Evolutionary conservation across 2,888 invertebrate genomes (phyloP).

Genomic region (Cheilosia vulpina): DNA sequence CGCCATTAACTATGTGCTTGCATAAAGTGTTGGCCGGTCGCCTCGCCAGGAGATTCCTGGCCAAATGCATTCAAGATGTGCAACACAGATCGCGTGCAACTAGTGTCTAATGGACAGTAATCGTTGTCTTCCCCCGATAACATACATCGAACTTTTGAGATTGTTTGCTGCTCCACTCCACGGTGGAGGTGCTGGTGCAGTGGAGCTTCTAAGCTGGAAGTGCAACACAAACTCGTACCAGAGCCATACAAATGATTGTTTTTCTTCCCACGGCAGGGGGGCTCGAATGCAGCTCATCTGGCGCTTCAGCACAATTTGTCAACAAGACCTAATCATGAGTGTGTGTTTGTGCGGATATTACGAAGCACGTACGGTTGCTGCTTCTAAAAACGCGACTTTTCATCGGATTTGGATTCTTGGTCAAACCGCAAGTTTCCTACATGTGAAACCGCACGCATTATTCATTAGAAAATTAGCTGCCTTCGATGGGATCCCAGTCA

Average conservation of each 20-base stretch:
- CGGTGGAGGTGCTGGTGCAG: slow-evolving; percentile 14
- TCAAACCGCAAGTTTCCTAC: slow-evolving; percentile 65
- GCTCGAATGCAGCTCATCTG: slow-evolving; percentile 53
- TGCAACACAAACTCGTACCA: slow-evolving; percentile 27
- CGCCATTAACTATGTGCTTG: slow-evolving; percentile 60
- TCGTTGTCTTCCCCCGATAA: slow-evolving; percentile 48
- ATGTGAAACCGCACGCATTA: slow-evolving; percentile 62
- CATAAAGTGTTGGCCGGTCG: slow-evolving; percentile 38
- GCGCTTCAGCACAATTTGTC: slow-evolving; percentile 66
- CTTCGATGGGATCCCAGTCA: slow-evolving; percentile 17
- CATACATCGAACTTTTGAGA: slow-evolving; percentile 30
- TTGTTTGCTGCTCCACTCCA: slow-evolving; percentile 4
- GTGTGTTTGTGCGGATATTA: not conserved
- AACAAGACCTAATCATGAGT: slow-evolving; percentile 45
- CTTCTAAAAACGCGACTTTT: slow-evolving; percentile 62
- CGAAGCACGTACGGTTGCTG: not conserved
- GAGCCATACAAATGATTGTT: slow-evolving; percentile 30
- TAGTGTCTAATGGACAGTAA: slow-evolving; percentile 64
- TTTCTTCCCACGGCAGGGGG: slow-evolving; percentile 7
- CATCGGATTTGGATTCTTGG: slow-evolving; percentile 67
- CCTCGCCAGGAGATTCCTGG: slow-evolving; percentile 22
- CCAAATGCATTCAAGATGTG: slow-evolving; percentile 56
- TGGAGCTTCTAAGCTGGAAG: slow-evolving; percentile 19
- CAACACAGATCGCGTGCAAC: slow-evolving; percentile 53
- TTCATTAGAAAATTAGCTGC: slow-evolving; percentile 62